Conservation (phyloP, 2,797 vertebrate genomes). For the Nyctalus aviator region DNA sequence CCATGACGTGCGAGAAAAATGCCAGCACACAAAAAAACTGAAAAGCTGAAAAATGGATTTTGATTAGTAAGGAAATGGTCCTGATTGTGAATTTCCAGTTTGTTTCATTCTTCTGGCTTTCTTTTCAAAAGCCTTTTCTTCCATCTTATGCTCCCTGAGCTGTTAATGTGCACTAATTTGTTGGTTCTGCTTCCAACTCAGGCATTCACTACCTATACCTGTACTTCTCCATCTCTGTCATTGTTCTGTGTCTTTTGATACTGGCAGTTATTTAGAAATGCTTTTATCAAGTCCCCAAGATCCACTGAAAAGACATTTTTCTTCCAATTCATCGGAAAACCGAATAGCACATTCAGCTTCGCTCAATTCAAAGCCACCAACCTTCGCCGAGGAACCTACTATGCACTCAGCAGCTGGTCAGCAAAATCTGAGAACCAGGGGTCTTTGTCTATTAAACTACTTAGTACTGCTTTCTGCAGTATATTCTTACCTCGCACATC, state of each 20-base stretch:
- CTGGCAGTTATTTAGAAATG: slow-evolving; percentile 51
- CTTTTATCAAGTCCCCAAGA: slow-evolving; percentile 56
- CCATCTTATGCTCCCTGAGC: slow-evolving; percentile 21
- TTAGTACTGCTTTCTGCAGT: not conserved
- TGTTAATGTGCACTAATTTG: slow-evolving; percentile 67
- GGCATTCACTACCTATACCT: slow-evolving; percentile 74
- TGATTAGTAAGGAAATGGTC: slow-evolving; percentile 80
- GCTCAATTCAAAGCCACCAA: not conserved
- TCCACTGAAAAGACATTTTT: slow-evolving; percentile 68
- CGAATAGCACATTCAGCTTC: slow-evolving; percentile 39
- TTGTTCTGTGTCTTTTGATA: slow-evolving; percentile 61
- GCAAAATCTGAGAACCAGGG: not conserved
- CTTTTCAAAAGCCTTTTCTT: slow-evolving; percentile 77
- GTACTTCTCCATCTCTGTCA: not conserved
- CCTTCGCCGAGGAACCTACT: slow-evolving; percentile 26
- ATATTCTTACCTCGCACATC: not conserved
- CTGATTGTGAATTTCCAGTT: slow-evolving; percentile 78
- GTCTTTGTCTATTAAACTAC: not conserved
- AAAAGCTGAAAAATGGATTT: slow-evolving; percentile 79
- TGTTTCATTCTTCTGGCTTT: slow-evolving; percentile 68
- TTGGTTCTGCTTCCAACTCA: slow-evolving; percentile 62
- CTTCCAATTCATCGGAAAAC: slow-evolving; percentile 50
- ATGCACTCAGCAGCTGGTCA: slow-evolving; percentile 14
- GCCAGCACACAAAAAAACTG: slow-evolving; percentile 59
- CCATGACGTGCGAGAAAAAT: slow-evolving; percentile 61